phyloP scores from a whole-genome alignment of 1,140 invertebrate species.

The Brachionus manjavacas region DNA sequence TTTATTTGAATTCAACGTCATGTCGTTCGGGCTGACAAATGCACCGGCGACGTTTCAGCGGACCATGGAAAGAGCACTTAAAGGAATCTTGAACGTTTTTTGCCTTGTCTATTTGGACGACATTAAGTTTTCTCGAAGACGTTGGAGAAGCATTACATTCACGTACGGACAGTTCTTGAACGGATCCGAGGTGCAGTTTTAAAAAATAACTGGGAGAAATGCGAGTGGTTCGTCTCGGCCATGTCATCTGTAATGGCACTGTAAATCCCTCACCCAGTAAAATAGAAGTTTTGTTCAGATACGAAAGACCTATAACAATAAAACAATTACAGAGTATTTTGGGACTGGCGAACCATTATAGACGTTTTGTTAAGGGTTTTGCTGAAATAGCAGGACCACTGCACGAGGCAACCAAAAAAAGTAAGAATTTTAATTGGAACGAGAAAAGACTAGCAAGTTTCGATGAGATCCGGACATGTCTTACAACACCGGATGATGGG shows the following conservation, averaged over 20 bases:
- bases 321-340: conserved; percentile 46
- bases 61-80: conserved; percentile 47
- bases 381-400: conserved; percentile 39
- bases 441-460: not conserved
- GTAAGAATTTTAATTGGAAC: not conserved
- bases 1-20: conserved; percentile 47
- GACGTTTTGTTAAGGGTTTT: conserved; percentile 45
- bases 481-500: too few relatives aligned
- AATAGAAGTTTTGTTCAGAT: too few relatives aligned
- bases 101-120: not conserved
- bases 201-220: not conserved
- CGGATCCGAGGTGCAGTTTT: not conserved
- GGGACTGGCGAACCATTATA: conserved; percentile 48
- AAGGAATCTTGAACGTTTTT: not conserved
- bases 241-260: not conserved
- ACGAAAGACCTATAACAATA: not conserved
- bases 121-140: not conserved
- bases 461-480: too few relatives aligned
- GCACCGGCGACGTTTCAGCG: conserved; percentile 52
- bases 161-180: not conserved
- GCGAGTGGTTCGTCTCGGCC: not conserved
- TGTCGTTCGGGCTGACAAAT: conserved; percentile 57
- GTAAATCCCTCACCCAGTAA: not conserved
- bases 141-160: not conserved
- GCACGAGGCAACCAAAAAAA: not conserved